phyloP scores from a whole-genome alignment of 2,113 vertebrate genomes.

The Centropus unirufus region DNA sequence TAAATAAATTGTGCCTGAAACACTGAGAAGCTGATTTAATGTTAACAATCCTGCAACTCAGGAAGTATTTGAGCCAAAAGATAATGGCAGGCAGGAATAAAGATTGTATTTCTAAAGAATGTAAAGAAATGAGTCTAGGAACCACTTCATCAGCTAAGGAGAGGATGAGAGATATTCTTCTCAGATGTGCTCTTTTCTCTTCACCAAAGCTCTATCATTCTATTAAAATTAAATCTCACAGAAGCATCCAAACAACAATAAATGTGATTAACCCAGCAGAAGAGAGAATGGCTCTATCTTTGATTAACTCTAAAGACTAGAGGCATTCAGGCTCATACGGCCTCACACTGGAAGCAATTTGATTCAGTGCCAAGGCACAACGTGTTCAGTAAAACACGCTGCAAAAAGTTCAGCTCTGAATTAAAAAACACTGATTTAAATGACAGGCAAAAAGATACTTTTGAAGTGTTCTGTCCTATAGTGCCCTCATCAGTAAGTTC shows the following conservation, averaged over 20 bases:
- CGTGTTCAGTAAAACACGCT: not conserved
- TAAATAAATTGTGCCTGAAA: conserved; percentile 35
- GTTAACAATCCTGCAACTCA: not conserved
- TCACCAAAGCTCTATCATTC: not conserved
- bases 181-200: not conserved
- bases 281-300: not conserved
- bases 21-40: conserved; percentile 21
- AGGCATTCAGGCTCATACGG: not conserved
- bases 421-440: not conserved
- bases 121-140: not conserved
- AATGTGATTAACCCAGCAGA: not conserved
- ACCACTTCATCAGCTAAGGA: not conserved
- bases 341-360: not conserved
- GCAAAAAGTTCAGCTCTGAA: conserved; percentile 25
- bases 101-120: not conserved
- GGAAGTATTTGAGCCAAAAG: conserved; percentile 37
- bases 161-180: not conserved
- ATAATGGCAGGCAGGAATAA: conserved; percentile 12
- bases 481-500: conserved; percentile 42
- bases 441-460: not conserved
- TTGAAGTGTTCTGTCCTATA: conserved; percentile 28
- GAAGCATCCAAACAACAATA: not conserved
- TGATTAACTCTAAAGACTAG: not conserved
- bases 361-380: not conserved
- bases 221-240: not conserved